Conservation (phyloP, 2,888 invertebrate genomes). For the Eristalis intricaria region DNA sequence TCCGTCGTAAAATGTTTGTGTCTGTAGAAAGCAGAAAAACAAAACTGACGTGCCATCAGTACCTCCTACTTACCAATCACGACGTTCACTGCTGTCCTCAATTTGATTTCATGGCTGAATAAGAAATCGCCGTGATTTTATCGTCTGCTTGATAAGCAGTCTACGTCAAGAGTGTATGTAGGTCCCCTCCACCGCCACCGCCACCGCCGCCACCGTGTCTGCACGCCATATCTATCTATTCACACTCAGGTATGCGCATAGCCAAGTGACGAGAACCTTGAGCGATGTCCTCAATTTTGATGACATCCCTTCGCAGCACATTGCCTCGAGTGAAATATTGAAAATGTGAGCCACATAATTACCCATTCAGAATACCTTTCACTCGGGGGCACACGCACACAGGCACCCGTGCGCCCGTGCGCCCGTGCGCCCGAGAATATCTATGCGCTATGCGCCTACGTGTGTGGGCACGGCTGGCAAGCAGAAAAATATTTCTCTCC, state of each 20-base stretch:
- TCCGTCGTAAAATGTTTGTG: not conserved
- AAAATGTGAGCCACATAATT: conserved; percentile 66
- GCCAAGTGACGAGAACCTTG: not conserved
- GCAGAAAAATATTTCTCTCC: conserved; percentile 71
- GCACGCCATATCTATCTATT: not conserved
- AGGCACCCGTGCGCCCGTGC: conserved; percentile 1
- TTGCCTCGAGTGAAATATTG: conserved; percentile 3
- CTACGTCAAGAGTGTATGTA: not conserved
- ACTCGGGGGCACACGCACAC: conserved; percentile 13
- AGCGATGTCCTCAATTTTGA: not conserved
- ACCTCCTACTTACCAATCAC: not conserved
- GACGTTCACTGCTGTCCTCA: not conserved
- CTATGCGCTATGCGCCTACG: not conserved
- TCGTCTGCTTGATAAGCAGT: not conserved
- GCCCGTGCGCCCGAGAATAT: not conserved
- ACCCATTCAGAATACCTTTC: conserved; percentile 67
- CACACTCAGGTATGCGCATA: not conserved
- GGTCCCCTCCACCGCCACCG: not conserved
- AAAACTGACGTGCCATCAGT: not conserved
- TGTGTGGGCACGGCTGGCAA: conserved; percentile 37
- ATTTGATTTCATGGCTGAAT: not conserved
- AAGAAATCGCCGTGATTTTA: not conserved
- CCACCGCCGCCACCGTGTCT: not conserved
- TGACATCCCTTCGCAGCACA: conserved; percentile 40
- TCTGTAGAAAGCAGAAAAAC: too few species aligned